Conservation (phyloP, 2,113 vertebrate species). For the Chamaetylas fuelleborni region DNA sequence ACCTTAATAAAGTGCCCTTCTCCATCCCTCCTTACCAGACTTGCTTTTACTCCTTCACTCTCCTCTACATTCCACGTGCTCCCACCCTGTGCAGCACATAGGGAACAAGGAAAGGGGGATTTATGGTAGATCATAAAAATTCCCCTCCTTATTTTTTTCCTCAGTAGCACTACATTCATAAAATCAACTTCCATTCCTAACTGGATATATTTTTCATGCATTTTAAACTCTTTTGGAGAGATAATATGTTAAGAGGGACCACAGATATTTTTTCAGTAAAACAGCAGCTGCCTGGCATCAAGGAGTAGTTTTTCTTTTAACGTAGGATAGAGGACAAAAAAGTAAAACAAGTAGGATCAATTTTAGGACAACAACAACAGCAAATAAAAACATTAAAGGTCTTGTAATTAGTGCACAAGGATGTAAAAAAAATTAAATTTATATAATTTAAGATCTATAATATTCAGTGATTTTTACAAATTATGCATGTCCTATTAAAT, state of each 20-base stretch:
- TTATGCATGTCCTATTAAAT: neutral
- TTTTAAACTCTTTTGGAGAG: neutral
- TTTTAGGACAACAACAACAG: neutral
- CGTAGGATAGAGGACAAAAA: neutral
- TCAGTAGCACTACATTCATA: neutral
- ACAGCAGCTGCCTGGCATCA: neutral
- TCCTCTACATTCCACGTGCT: neutral
- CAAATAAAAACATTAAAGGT: no score
- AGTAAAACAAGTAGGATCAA: neutral
- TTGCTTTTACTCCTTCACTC: neutral
- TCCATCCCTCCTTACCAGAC: neutral
- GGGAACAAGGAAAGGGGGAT: neutral
- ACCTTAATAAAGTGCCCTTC: neutral
- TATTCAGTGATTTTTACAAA: neutral
- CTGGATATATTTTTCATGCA: neutral
- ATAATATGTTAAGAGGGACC: neutral
- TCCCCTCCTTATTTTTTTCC: neutral
- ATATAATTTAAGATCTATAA: neutral
- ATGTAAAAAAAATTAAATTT: neutral
- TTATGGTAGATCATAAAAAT: neutral
- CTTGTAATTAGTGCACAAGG: neutral
- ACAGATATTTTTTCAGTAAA: neutral
- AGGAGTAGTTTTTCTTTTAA: neutral
- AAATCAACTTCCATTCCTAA: neutral
- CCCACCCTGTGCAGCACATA: accelerated